Evolutionary conservation across 1,140 invertebrate genomes (phyloP), one percentile per base, ranked within the genome.

Genomic region (Pseudobourletiella spinata): DNA sequence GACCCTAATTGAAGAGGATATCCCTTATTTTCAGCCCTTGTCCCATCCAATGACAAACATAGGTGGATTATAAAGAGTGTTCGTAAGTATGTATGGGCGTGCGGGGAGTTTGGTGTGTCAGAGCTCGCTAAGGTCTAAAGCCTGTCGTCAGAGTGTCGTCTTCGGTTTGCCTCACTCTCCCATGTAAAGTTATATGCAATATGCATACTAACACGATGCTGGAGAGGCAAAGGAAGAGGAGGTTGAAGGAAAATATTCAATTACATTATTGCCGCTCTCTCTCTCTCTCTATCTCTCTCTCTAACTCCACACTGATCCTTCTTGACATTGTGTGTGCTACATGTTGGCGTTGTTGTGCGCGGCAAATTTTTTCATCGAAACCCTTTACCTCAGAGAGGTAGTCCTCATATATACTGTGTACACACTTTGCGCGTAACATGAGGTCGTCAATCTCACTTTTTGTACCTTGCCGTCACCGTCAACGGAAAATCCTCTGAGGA

Each of bases 1-100:
- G 55, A 57, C 44, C 35, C 55, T 57, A 57, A 57, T 57, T 57
- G 55, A 43, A 57, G 42, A 43, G 55, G 6, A 44, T 55, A 32
- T 54, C 15, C 46, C 46, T 48, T 48, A 48, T 48, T 48, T 48
- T 48, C 46, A 8, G 6, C 16, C 8, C 16, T 11, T 22, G 46
- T 20, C 46, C 24, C 18, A 11, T 48, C 6, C 46, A 20, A 6
- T 20, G 6, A 15, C 16, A 48, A 11, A 25, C 16, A 48, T 48
- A 25, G 22, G 6, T 8, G 18, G 11, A 6, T 26, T 54, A 20
- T 24, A 29, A 29, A 54, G 25, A 16, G 11, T 11, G n/a, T n/a
- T n/a, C n/a, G n/a, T n/a, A n/a, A n/a, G n/a, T n/a, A n/a, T n/a
- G n/a, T n/a, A n/a, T n/a, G n/a, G n/a, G n/a, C n/a, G n/a, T n/a